A percentile compares a stretch with the other conserved stretches of the same genome.
phyloP scores from a whole-genome alignment of 2,797 vertebrate species.

The Spinus pinus region DNA sequence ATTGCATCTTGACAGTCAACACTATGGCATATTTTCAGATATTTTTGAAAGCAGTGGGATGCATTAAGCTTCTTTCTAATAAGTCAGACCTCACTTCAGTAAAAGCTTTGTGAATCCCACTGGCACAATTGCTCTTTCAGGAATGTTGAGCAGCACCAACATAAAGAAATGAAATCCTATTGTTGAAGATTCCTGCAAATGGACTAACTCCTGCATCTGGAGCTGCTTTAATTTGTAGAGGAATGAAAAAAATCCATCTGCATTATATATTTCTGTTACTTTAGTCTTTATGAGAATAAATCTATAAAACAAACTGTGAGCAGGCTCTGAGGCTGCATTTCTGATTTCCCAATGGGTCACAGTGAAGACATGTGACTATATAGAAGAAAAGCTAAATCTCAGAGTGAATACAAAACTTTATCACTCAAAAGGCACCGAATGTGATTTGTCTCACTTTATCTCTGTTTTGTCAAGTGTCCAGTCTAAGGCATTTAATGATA shows the following conservation, averaged over 20 bases:
- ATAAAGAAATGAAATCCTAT: not conserved
- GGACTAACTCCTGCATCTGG: not conserved
- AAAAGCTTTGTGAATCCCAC: not conserved
- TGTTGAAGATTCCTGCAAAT: not conserved
- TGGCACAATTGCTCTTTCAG: not conserved
- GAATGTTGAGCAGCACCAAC: not conserved
- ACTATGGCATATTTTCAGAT: not conserved
- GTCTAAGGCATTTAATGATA: not conserved
- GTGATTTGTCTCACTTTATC: not conserved
- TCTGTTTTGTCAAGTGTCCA: not conserved
- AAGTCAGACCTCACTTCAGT: not conserved
- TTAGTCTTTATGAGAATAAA: not conserved
- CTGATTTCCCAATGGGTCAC: not conserved
- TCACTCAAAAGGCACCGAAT: not conserved
- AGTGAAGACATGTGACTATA: not conserved
- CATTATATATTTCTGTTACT: not conserved
- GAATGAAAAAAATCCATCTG: not conserved
- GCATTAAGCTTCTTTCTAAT: not conserved
- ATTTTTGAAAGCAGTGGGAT: not conserved
- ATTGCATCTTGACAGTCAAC: not conserved
- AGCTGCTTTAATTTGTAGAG: not conserved
- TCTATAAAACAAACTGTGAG: not conserved
- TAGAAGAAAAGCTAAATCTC: not conserved
- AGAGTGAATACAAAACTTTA: not conserved
- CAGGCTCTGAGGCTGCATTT: not conserved